Conservation (phyloP, 2,888 invertebrate genomes). For the Phymatocera aterrima region DNA sequence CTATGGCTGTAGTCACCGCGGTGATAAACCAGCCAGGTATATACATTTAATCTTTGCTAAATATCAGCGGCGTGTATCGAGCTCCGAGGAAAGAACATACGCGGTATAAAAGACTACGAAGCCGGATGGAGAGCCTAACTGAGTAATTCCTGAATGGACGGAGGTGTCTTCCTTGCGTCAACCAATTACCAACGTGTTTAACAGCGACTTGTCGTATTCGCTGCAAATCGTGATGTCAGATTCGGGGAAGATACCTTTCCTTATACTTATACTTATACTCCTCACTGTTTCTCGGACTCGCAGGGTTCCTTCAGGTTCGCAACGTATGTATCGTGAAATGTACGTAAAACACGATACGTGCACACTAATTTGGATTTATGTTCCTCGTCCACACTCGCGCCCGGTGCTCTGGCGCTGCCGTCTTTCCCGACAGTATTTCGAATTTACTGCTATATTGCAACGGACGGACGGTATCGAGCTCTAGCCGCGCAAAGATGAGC, state of each 20-base stretch:
- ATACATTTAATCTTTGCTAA: no score
- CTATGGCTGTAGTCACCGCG: no score
- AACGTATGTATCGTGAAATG: background rate
- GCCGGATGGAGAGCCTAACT: no score
- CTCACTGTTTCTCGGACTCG: background rate
- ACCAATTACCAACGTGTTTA: slow-evolving; percentile 21
- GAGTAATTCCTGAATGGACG: background rate
- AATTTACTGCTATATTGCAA: slow-evolving; percentile 38
- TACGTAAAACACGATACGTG: slow-evolving; percentile 58
- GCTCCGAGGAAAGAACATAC: no score
- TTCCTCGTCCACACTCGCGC: slow-evolving; percentile 56
- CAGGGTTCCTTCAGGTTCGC: background rate
- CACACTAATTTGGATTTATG: slow-evolving; percentile 74
- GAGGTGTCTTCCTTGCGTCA: background rate
- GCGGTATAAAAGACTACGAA: no score
- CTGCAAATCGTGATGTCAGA: slow-evolving; percentile 16
- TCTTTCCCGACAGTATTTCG: slow-evolving; percentile 51
- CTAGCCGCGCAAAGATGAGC: no score
- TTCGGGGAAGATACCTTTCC: slow-evolving; percentile 1
- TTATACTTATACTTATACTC: background rate
- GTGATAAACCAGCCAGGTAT: no score
- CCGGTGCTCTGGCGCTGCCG: slow-evolving; percentile 42
- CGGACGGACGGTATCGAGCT: slow-evolving; percentile 2
- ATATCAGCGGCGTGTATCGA: no score
- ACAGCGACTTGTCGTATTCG: slow-evolving; percentile 10